Percentiles rank a stretch among this genome's conserved stretches.
Evolutionary conservation across 2,113 vertebrate genomes (phyloP).

Genomic region (Picathartes gymnocephalus): DNA sequence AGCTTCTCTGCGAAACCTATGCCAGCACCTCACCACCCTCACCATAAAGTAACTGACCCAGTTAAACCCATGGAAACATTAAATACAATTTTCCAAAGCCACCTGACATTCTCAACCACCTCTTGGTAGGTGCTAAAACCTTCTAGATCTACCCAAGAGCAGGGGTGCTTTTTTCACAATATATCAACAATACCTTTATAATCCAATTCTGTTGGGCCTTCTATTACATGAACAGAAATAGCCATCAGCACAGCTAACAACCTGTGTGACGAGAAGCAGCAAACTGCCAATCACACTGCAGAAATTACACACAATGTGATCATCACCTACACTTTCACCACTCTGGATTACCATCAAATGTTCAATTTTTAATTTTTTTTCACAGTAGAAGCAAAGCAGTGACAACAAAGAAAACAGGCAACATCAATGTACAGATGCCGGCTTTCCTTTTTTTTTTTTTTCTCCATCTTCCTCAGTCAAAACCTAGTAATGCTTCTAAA

Average conservation of each 20-base stretch:
- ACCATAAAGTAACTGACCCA: background rate
- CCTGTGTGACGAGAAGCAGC: background rate
- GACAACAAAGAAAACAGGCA: background rate
- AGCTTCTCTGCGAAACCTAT: background rate
- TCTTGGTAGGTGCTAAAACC: background rate
- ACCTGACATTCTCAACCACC: background rate
- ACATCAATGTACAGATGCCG: background rate
- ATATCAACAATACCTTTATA: background rate
- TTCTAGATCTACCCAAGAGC: background rate
- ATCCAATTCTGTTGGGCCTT: background rate
- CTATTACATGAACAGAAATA: background rate
- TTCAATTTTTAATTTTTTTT: background rate
- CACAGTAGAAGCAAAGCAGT: background rate
- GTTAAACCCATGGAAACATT: background rate
- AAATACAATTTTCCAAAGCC: background rate
- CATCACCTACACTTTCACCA: background rate
- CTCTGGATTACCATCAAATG: background rate
- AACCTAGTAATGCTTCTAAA: conserved; percentile 11
- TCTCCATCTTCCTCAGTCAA: background rate
- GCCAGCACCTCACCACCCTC: background rate
- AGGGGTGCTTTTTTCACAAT: background rate
- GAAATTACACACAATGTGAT: background rate
- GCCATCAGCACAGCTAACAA: background rate
- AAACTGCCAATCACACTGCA: background rate
- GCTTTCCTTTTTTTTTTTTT: background rate